Evolutionary conservation across 2,797 vertebrate species (phyloP).

Genomic region (Sebastolobus altivelis): DNA sequence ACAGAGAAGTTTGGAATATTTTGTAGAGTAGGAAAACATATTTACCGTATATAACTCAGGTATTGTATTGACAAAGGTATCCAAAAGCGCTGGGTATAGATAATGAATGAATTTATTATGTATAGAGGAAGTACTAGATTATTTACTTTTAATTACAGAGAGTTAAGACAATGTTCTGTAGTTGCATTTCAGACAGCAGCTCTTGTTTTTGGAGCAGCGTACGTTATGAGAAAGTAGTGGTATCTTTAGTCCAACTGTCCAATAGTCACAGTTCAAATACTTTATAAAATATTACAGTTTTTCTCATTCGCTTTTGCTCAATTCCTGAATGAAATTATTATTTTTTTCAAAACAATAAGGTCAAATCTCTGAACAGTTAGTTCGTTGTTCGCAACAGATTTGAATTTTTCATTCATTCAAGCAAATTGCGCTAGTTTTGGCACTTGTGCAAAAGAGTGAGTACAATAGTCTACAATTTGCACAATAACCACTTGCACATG

Average conservation of each 20-base stretch:
- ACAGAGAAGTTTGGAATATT: background rate
- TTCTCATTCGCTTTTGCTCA: too few relatives aligned
- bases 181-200: background rate
- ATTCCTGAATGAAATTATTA: too few relatives aligned
- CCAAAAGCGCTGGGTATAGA: background rate
- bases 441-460: too few relatives aligned
- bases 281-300: background rate
- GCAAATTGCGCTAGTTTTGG: too few relatives aligned
- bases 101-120: background rate
- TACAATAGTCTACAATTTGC: too few relatives aligned
- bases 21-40: background rate
- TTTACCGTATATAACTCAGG: background rate
- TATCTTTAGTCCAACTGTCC: background rate
- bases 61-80: background rate
- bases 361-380: too few relatives aligned
- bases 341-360: too few relatives aligned
- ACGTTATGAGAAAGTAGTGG: background rate
- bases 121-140: background rate
- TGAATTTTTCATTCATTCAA: too few relatives aligned
- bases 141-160: background rate
- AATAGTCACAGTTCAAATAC: background rate
- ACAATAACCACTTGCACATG: too few relatives aligned
- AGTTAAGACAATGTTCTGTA: background rate
- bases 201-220: background rate
- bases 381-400: too few relatives aligned